Evolutionary conservation across 2,888 invertebrate genomes (phyloP).

Genomic region (Chymomyza caudatula): DNA sequence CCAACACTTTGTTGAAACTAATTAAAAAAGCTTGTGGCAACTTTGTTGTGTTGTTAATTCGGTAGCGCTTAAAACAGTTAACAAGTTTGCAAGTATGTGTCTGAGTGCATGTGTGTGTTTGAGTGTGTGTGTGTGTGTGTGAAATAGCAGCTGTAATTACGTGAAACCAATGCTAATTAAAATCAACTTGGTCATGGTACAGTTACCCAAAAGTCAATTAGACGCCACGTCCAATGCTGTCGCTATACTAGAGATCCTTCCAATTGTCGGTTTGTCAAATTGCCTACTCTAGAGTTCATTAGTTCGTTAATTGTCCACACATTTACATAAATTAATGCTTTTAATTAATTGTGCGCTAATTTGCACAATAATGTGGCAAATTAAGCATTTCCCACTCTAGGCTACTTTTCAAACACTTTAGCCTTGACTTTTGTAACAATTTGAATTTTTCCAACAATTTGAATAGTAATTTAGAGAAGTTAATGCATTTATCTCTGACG

Average conservation of each 20-base stretch:
- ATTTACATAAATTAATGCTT: slow-evolving; percentile 53
- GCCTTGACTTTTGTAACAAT: neutral
- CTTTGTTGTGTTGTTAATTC: slow-evolving; percentile 8
- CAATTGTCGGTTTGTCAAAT: neutral
- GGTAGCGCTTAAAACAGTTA: slow-evolving; percentile 26
- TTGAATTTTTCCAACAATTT: neutral
- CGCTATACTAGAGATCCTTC: neutral
- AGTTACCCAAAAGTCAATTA: neutral
- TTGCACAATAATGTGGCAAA: neutral
- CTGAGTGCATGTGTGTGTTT: neutral
- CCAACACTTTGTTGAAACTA: slow-evolving; percentile 15
- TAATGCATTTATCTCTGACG: too few relatives aligned
- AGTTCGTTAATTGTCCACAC: slow-evolving; percentile 39
- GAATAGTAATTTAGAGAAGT: neutral
- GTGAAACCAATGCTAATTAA: neutral
- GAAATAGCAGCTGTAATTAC: slow-evolving; percentile 1
- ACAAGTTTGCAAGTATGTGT: slow-evolving; percentile 14
- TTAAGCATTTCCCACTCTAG: neutral
- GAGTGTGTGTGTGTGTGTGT: neutral
- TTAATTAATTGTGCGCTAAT: slow-evolving; percentile 29
- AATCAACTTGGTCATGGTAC: neutral
- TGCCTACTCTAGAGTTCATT: slow-evolving; percentile 27
- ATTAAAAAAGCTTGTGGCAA: slow-evolving; percentile 25
- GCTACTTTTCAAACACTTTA: neutral
- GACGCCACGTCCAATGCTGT: neutral